These are phyloP conservation scores for Pogonocherus hispidulus DNA, from an alignment of 2,888 invertebrate genomes.

Conservation along the genomic window DNA sequence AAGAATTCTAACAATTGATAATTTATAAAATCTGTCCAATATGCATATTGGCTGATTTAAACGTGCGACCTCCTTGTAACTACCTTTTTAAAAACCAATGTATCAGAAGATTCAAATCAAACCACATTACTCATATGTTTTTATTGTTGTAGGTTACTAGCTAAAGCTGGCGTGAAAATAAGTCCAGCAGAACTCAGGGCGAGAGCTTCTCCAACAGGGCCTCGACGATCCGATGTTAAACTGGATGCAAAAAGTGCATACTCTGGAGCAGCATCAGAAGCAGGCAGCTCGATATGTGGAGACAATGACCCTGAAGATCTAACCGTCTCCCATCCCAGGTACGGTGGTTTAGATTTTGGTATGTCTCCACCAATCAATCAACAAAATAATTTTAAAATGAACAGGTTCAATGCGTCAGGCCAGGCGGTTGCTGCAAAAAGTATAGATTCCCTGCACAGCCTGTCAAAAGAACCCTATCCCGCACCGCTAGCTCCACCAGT, in stretches of 20 bases:
- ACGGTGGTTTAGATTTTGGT: constrained; percentile 63
- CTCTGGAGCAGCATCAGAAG: constrained; percentile 79
- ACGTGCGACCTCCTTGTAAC: too few species aligned
- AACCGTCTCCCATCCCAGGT: constrained; percentile 76
- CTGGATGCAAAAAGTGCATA: constrained; percentile 80
- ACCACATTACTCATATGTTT: too few species aligned
- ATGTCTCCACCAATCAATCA: constrained; percentile 71
- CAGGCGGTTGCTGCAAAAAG: constrained; percentile 79
- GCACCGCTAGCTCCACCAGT: constrained; percentile 71
- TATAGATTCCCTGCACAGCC: constrained; percentile 75
- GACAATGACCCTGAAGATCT: constrained; percentile 89
- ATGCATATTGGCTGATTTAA: too few species aligned
- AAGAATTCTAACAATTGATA: too few species aligned
- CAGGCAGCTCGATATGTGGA: constrained; percentile 80
- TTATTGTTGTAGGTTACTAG: constrained; percentile 77
- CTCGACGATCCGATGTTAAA: constrained; percentile 82
- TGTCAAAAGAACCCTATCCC: constrained; percentile 79
- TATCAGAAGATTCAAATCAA: too few species aligned
- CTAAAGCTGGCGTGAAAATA: constrained; percentile 91
- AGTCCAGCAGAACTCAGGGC: constrained; percentile 87
- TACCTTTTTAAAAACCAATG: too few species aligned
- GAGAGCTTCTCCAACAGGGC: constrained; percentile 88
- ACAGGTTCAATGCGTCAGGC: constrained; percentile 63
- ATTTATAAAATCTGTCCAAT: too few species aligned
- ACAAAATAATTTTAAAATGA: constrained; percentile 64